Evolutionary conservation across 1,140 invertebrate species (phyloP), one percentile per base, ranked within the genome.

Genomic region (Saccostrea cuccullata): DNA sequence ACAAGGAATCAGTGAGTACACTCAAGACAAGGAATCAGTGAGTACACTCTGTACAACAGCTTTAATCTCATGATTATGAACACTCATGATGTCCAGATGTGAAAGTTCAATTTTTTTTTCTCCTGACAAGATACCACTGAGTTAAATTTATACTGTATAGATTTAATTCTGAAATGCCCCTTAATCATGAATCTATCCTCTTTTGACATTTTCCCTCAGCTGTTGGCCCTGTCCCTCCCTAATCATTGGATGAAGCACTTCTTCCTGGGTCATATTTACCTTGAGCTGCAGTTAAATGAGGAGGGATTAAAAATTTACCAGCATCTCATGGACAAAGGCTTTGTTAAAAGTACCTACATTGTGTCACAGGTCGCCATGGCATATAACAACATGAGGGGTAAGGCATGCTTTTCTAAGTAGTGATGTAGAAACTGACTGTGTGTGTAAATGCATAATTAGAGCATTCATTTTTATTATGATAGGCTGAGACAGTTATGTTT

Each of bases 201-300:
- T 82, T 77, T 82, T 30, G 73, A 82, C 26, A 30, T 84, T 17
- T 36, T 82, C 40, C 67, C 89, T 23, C 92, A 96, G 96, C 90
- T 98, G 58, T 95, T 96, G 87, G 96, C 96, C 15, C 92, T 98
- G 11, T 95, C 96, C 64, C 93, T 99, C 47, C 98, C 98, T 0
- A 96, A 97, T 92, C 98, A 98, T 95, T 99, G 98, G 98, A 98
- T 99, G 95, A 98, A 98, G 94, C 96, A 98, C 88, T 98, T 99
- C 92, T 99, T 99, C 94, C 95, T 97, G 88, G 98, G 97, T 6
- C 97, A 98, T 94, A 97, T 97, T 64, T 98, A 98, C 95, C 96
- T 99, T 77, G 98, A 99, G 94, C 95, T 98, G 82, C 98, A 99
- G 91, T 95, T 98, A 47, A 97, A 98, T 92, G 98, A 99, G 85